These are phyloP conservation scores for Sarcophaga carnaria DNA, from an alignment of 2,888 invertebrate genomes.

Conservation along the genomic window DNA sequence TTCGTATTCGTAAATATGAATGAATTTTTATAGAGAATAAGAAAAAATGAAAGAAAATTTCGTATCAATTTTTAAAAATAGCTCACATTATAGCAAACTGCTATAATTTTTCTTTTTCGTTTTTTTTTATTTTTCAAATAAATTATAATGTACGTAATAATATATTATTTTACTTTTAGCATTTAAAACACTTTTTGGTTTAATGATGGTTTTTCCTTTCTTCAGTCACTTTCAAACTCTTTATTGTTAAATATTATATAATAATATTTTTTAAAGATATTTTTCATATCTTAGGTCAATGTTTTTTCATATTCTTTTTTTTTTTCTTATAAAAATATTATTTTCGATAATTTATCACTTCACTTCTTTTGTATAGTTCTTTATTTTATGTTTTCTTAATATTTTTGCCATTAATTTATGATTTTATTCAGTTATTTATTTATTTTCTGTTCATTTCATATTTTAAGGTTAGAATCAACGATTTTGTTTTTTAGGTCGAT, in stretches of 20 bases:
- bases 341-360: constrained; percentile 11
- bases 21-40: constrained; percentile 35
- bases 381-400: not conserved
- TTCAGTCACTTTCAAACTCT: not conserved
- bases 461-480: constrained; percentile 74
- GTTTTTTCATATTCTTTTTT: not conserved
- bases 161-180: not conserved
- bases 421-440: constrained; percentile 55
- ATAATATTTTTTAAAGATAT: not conserved
- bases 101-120: constrained; percentile 34
- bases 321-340: not conserved
- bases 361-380: not conserved
- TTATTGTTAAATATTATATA: constrained; percentile 32
- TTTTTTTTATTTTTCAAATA: not conserved
- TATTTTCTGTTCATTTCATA: constrained; percentile 59
- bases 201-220: too few species aligned
- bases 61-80: constrained; percentile 66
- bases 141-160: not conserved
- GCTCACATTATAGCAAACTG: constrained; percentile 51
- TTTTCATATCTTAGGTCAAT: not conserved
- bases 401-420: not conserved
- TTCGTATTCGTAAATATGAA: constrained; percentile 40
- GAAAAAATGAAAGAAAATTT: constrained; percentile 13
- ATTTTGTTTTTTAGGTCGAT: constrained; percentile 12
- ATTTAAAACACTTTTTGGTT: constrained; percentile 3